Evolutionary conservation across 2,113 vertebrate genomes (phyloP).

Genomic region (Eubucco bourcierii): DNA sequence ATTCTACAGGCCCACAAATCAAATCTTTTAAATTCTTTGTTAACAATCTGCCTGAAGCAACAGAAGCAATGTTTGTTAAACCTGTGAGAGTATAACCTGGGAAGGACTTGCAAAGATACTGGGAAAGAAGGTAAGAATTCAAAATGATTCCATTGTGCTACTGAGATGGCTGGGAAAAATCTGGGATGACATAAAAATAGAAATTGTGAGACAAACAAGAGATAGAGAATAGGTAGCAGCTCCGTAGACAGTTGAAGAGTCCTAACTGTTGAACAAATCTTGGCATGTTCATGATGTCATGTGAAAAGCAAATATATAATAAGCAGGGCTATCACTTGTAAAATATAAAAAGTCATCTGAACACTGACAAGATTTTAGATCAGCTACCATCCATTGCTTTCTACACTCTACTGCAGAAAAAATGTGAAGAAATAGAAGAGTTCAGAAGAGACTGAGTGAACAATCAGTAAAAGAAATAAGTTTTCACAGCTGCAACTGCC

Average conservation of each 20-base stretch:
- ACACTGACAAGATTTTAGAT: background rate
- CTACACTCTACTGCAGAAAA: background rate
- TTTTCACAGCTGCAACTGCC: background rate
- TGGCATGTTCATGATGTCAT: background rate
- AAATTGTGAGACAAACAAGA: background rate
- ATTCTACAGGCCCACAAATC: background rate
- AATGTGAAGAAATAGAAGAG: background rate
- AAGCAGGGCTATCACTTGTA: background rate
- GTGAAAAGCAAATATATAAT: background rate
- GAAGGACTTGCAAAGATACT: background rate
- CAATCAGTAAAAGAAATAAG: background rate
- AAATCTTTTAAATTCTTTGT: background rate
- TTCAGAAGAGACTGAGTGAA: background rate
- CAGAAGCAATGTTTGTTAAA: background rate
- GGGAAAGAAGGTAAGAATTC: background rate
- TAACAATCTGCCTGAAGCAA: background rate
- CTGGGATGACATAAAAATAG: background rate
- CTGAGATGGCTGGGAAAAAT: background rate
- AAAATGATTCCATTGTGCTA: background rate
- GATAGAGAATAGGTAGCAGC: background rate
- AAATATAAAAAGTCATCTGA: background rate
- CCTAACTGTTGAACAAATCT: background rate
- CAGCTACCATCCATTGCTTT: background rate
- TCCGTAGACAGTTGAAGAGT: background rate
- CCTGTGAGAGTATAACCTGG: background rate